A percentile compares a stretch with the other conserved stretches of the same genome.
Conservation (phyloP, 2,888 invertebrate species). For the Scrobipalpa atriplicella region DNA sequence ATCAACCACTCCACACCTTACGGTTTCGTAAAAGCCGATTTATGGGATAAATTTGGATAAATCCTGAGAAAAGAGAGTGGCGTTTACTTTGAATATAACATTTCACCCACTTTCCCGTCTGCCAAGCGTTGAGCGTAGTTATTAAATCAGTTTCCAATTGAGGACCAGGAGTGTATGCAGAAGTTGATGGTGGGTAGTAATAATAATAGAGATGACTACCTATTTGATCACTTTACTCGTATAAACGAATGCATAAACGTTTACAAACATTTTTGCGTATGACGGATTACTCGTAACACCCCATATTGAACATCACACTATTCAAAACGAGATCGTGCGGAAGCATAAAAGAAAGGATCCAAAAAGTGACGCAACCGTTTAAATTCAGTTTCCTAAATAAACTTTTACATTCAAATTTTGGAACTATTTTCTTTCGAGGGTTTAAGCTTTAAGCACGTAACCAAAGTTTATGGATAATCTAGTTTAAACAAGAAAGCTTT, state of each 20-base stretch:
- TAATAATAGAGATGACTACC: not conserved
- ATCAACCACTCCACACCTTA: not conserved
- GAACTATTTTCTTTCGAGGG: not conserved
- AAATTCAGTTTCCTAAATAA: constrained; percentile 6
- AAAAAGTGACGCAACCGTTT: not conserved
- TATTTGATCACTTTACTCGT: not conserved
- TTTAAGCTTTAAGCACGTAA: not conserved
- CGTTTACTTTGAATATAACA: no score
- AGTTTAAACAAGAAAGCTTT: no score
- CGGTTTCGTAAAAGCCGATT: no score
- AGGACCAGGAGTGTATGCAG: no score
- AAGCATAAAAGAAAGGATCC: not conserved
- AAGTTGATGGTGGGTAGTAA: no score
- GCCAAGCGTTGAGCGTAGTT: no score
- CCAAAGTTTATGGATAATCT: no score
- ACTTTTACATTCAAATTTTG: not conserved
- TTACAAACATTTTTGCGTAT: not conserved
- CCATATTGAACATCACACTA: not conserved
- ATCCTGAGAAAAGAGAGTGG: no score
- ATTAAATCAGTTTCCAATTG: no score
- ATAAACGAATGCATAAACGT: not conserved
- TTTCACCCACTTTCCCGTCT: no score
- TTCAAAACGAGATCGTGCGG: constrained; percentile 15
- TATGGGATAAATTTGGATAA: no score
- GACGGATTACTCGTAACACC: not conserved